Percentiles rank a stretch among this genome's conserved stretches.
These are phyloP conservation scores for Fulmarus glacialis DNA, from an alignment of 2,113 vertebrate species.

Conservation along the genomic window DNA sequence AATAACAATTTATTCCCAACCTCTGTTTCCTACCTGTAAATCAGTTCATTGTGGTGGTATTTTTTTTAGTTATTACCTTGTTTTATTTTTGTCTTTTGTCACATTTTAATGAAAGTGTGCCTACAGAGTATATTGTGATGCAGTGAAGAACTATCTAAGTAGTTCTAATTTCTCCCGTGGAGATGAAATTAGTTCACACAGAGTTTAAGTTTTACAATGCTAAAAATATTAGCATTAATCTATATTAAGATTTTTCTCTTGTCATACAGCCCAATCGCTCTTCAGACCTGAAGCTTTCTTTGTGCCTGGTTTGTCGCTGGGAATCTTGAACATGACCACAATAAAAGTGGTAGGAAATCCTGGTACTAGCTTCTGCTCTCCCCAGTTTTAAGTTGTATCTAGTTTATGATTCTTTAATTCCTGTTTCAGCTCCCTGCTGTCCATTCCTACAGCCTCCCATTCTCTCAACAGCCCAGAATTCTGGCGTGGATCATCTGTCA, in stretches of 20 bases:
- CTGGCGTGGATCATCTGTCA: not conserved
- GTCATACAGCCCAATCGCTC: fast-evolving
- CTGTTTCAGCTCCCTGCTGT: not conserved
- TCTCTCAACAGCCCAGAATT: not conserved
- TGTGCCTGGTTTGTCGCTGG: not conserved
- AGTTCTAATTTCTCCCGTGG: not conserved
- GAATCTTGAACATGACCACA: not conserved
- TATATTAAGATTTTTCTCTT: not conserved
- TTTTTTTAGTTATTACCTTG: not conserved
- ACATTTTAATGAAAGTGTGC: not conserved
- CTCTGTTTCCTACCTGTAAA: not conserved
- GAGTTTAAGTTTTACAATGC: not conserved
- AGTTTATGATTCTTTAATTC: not conserved
- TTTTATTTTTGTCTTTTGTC: not conserved
- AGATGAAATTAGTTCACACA: not conserved
- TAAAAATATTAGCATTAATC: not conserved
- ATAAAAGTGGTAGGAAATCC: not conserved
- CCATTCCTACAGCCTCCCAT: not conserved
- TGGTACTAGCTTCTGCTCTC: not conserved
- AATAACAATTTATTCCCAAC: not conserved
- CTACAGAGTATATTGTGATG: not conserved
- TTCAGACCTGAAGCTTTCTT: not conserved
- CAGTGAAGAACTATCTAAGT: not conserved
- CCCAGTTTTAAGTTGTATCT: not conserved
- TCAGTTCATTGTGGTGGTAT: not conserved